Evolutionary conservation across 2,797 vertebrate genomes (phyloP), one percentile per base, ranked within the genome.

Genomic region (Eptatretus atami): DNA sequence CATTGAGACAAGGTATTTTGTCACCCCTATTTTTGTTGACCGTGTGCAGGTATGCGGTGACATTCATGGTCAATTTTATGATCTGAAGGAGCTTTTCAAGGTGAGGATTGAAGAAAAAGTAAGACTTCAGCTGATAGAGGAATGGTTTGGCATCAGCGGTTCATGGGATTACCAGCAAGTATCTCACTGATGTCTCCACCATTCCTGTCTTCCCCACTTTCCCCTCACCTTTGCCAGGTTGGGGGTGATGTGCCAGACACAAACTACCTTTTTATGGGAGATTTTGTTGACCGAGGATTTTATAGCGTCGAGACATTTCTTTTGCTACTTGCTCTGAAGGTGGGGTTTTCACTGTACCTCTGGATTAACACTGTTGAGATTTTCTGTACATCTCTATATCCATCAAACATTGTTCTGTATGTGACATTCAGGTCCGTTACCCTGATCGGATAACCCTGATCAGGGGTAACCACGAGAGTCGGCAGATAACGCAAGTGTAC

Each of bases 271-370:
- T 92, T 92, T 72, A 90, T 92, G 86, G 86, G 85, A 1, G 86
- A 92, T 75, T 92, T 93, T 72, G 86, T 93, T 70, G 86, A 93
- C 72, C 70, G 86, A 70, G 86, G 86, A 14, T 93, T 93, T 74
- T 93, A 90, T 75, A 93, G 86, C 11, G 85, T 93, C 2, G 85
- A 90, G 75, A 93, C 86, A 1, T 93, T 93, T 70, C 80, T 93
- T 53, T 74, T 93, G 65, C 77, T 90, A 61, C 73, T 93, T 67
- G 85, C 86, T 10, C 80, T 93, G 64, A 90, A 90, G 83, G 85
- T 87, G 70, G 31, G 64, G 12, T 11, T 53, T 44, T 44, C 31
- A 3, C 31, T 44, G 31, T 44, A 44, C 31, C 31, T 44, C 6
- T 44, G 31, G 4, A 44, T 44, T 3, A 3, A 8, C 6, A 44